Base-by-base conservation (phyloP, 2,113 vertebrate genomes). In the Macroglossus sobrinus region DNA sequence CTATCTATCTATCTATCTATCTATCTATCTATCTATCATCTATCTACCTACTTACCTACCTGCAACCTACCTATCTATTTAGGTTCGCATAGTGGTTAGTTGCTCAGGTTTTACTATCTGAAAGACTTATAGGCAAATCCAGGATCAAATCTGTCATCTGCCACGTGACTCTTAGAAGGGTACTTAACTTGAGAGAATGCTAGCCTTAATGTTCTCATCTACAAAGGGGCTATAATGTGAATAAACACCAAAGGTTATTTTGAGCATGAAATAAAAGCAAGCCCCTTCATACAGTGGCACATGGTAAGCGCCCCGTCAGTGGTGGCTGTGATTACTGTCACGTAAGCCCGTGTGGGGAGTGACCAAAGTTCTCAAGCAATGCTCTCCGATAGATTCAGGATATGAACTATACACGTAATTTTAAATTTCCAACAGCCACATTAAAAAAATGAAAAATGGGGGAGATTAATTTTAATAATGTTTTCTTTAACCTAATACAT, bases 401-500 rank as follows among this genome's bases (percentile, higher is more conserved):
- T 43, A 4, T 38, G 68, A 93, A 30, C 13, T 40, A 15, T 2
- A 6, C 26, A 12, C 22, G n/a, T 24, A n/a, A 64, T 63, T 92
- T 57, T 59, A 84, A 35, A 35, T 74, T 66, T 14, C 53, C 16
- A 26, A 26, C 22, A 74, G 59, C 43, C 75, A 79, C 43, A 19
- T 66, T 78, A 78, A 66, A 87, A 87, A 82, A 43, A 15, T 30
- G 10, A 87, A 76, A 55, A 84, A 69, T n/a, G 19, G 59, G 19
- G 38, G 14, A 92, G 93, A 89, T 89, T 84, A 43, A 86, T 79
- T 91, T 84, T 75, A 81, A 64, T 28, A 64, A 38, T 53, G 50
- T 55, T 71, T 76, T 74, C 53, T 63, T 82, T 82, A 75, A 28
- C 8, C 47, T 45, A 71, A 45, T 79, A 79, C 33, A 93, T 55